These are phyloP conservation scores for Oryctolagus cuniculus DNA, from an alignment of 2,113 vertebrate species.

Conservation along the genomic window DNA sequence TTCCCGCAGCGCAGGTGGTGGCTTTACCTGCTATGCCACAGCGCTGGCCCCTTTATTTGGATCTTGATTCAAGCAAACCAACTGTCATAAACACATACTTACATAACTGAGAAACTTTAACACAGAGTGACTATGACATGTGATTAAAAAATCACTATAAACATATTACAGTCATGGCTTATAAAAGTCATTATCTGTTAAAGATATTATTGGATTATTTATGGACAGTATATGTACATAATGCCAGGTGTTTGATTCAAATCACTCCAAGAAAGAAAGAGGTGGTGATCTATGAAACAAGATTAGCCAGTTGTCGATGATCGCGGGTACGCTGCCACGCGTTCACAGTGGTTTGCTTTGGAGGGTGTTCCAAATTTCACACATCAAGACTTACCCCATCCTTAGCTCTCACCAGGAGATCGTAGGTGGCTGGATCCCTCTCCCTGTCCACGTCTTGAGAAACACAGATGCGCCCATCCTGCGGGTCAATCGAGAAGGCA, in stretches of 20 bases:
- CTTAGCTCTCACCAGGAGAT: constrained; percentile 94
- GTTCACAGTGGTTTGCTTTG: not conserved
- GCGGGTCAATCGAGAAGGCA: constrained; percentile 90
- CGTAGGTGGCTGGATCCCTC: constrained; percentile 88
- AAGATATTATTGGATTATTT: constrained; percentile 31
- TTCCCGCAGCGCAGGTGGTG: no score
- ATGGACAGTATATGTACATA: not conserved
- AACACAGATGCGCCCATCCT: constrained; percentile 92
- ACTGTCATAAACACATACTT: constrained; percentile 37
- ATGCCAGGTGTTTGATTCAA: not conserved
- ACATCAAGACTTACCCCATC: constrained; percentile 91
- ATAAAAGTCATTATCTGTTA: not conserved
- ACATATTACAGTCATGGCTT: not conserved
- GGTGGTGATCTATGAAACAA: not conserved
- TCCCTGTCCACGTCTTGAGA: constrained; percentile 94
- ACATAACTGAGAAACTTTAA: not conserved
- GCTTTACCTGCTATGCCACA: no score
- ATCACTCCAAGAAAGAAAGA: not conserved
- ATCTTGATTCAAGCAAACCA: constrained; percentile 23
- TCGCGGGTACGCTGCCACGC: not conserved
- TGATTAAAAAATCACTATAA: not conserved
- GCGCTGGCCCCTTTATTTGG: not conserved
- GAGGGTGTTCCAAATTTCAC: not conserved
- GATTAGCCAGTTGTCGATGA: not conserved
- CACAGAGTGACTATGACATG: not conserved